Conservation (phyloP, 1,140 invertebrate genomes). For the Drosophila orosa region DNA sequence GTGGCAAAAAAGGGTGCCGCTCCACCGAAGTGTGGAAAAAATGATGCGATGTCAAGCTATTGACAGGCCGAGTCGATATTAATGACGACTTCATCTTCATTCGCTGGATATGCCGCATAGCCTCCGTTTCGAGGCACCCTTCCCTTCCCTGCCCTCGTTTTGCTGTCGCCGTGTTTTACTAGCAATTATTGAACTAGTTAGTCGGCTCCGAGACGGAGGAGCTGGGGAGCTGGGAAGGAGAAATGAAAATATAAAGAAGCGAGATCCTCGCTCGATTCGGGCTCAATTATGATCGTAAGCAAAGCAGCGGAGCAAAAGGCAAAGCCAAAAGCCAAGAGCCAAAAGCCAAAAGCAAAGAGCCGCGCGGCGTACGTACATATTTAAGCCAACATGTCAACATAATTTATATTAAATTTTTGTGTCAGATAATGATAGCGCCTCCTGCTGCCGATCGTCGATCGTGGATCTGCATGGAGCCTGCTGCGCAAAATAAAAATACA, state of each 20-base stretch:
- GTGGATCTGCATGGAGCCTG: conserved; percentile 12
- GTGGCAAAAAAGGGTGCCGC: conserved; percentile 38
- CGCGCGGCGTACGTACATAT: conserved; percentile 57
- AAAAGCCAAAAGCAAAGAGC: conserved; percentile 17
- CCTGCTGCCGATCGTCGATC: conserved; percentile 45
- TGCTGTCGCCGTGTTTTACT: conserved; percentile 61
- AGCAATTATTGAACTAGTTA: conserved; percentile 78
- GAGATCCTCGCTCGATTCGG: conserved; percentile 9
- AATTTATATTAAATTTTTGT: conserved; percentile 84
- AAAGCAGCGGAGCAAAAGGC: conserved; percentile 20
- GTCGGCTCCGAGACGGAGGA: conserved; percentile 15
- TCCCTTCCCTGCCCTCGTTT: conserved; percentile 32
- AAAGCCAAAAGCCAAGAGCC: background rate
- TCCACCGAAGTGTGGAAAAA: conserved; percentile 51
- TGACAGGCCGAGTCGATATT: conserved; percentile 80
- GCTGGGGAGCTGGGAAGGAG: background rate
- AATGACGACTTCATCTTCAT: conserved; percentile 77
- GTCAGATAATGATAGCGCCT: conserved; percentile 84
- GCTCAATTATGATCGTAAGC: conserved; percentile 44
- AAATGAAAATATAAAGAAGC: background rate
- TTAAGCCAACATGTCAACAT: conserved; percentile 83
- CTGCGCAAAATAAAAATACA: background rate
- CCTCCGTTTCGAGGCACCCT: background rate
- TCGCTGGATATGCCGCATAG: conserved; percentile 49
- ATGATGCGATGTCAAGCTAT: conserved; percentile 81